Evolutionary conservation across 92 coral and sea anemone species (phyloP).

Genomic region (Heliopora coerulea): DNA sequence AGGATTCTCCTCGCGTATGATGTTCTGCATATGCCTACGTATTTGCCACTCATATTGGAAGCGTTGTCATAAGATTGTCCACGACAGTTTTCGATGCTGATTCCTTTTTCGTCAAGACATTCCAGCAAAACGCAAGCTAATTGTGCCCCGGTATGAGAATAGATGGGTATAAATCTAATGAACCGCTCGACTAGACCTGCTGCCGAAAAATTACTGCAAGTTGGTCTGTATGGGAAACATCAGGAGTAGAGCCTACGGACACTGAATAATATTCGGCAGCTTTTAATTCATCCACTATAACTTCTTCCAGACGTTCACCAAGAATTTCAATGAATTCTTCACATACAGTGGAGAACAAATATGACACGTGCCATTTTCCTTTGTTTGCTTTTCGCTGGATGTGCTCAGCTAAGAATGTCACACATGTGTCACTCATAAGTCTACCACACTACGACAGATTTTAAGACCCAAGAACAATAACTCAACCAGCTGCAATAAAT

Average conservation of each 20-base stretch:
- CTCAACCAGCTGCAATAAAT: too few relatives aligned
- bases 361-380: not conserved
- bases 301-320: not conserved
- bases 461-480: too few relatives aligned
- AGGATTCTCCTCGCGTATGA: not conserved
- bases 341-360: not conserved
- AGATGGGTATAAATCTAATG: not conserved
- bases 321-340: not conserved
- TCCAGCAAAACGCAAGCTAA: not conserved
- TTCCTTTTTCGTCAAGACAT: not conserved
- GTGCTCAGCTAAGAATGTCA: slow-evolving; percentile 7
- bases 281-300: not conserved
- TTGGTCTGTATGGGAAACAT: not conserved
- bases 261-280: not conserved
- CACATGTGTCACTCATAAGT: too few relatives aligned
- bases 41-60: not conserved
- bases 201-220: not conserved
- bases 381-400: not conserved
- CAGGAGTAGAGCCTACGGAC: not conserved
- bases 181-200: not conserved
- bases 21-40: not conserved
- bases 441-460: too few relatives aligned
- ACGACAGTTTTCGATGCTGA: not conserved
- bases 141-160: not conserved
- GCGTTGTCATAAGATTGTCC: not conserved